Evolutionary conservation across 2,797 vertebrate species (phyloP).

Genomic region (Menidia menidia): DNA sequence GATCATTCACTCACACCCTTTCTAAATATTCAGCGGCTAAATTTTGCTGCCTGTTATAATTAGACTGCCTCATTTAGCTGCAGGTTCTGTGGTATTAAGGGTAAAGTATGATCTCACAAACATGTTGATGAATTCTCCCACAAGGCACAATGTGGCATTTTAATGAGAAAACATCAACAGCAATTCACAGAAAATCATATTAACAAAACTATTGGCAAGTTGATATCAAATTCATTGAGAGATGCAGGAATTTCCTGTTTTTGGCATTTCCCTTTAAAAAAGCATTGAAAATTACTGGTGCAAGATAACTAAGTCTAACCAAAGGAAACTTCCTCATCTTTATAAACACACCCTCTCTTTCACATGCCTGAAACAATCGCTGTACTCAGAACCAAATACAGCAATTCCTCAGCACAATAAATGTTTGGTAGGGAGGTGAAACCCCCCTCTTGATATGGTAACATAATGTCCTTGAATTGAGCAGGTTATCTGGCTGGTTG

Average conservation of each 20-base stretch:
- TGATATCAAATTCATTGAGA: too few species aligned
- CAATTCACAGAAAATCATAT: too few species aligned
- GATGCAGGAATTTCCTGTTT: background rate
- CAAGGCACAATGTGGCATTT: too few species aligned
- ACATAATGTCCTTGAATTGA: slow-evolving; percentile 45
- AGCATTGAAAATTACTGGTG: background rate
- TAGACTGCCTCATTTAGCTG: too few species aligned
- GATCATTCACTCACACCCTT: too few species aligned
- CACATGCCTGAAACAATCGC: slow-evolving; percentile 66
- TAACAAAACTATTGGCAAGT: too few species aligned
- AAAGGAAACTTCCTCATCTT: slow-evolving; percentile 2
- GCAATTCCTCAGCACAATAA: slow-evolving; percentile 40
- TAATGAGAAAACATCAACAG: too few species aligned
- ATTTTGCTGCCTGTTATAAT: too few species aligned
- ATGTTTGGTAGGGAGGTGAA: slow-evolving; percentile 13
- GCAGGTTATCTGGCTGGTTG: slow-evolving; percentile 63
- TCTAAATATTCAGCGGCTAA: too few species aligned
- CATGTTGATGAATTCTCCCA: too few species aligned
- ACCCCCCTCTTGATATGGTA: slow-evolving; percentile 45
- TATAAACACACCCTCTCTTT: slow-evolving; percentile 46
- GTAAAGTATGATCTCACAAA: too few species aligned
- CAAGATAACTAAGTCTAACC: slow-evolving; percentile 1
- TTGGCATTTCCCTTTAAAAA: background rate
- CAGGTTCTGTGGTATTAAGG: too few species aligned
- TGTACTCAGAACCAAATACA: slow-evolving; percentile 38